A percentile compares a stretch with the other conserved stretches of the same genome.
Evolutionary conservation across 2,113 vertebrate genomes (phyloP).

Genomic region (Andinoacara biseriatus): DNA sequence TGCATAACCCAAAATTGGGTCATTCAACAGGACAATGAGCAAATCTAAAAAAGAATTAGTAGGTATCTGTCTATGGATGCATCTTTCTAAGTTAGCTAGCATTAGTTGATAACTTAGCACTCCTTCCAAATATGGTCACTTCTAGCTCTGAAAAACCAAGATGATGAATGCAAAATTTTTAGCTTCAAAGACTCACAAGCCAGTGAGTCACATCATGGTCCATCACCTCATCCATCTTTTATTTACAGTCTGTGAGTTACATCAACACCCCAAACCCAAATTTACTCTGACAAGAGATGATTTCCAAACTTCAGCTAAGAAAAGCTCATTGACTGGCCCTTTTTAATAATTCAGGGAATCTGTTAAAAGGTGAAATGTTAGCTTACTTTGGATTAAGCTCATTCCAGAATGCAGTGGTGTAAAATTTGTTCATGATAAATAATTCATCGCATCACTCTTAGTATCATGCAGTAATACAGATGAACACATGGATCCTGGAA

Average conservation of each 20-base stretch:
- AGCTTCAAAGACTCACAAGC: background rate
- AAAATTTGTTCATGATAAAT: conserved; percentile 15
- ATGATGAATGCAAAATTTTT: background rate
- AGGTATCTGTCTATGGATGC: background rate
- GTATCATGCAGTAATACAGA: conserved; percentile 25
- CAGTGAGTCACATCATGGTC: rapidly evolving
- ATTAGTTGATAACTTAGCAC: background rate
- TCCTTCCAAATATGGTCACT: background rate
- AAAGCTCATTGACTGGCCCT: background rate
- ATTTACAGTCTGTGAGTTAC: background rate
- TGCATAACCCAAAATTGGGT: background rate
- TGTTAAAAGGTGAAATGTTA: background rate
- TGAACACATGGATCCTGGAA: background rate
- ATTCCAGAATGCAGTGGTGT: background rate
- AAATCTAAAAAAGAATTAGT: background rate
- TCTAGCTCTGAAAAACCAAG: background rate
- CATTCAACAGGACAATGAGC: background rate
- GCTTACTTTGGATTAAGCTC: background rate
- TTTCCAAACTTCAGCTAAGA: background rate
- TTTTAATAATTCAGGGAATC: background rate
- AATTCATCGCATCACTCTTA: conserved; percentile 7
- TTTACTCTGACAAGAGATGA: background rate
- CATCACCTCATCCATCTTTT: background rate
- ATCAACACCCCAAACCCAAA: background rate
- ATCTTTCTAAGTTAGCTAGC: background rate